Conservation (phyloP, 2,113 vertebrate species). For the Emydura subglobosa region DNA sequence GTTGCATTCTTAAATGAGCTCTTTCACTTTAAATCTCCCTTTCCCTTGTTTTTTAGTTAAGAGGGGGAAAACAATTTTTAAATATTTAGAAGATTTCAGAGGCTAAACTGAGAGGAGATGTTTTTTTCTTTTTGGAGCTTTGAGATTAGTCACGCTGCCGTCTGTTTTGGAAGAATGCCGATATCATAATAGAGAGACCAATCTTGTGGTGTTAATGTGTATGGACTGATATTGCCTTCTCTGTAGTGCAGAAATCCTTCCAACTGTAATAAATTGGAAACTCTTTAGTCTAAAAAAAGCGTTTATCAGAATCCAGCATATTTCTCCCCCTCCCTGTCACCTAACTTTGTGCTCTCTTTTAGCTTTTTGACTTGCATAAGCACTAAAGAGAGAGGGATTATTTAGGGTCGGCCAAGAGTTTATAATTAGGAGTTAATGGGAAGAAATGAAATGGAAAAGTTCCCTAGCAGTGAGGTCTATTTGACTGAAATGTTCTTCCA, state of each 20-base stretch:
- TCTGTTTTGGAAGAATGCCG: constrained; percentile 57
- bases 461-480: not conserved
- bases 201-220: constrained; percentile 62
- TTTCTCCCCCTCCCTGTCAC: constrained; percentile 28
- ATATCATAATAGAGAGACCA: constrained; percentile 54
- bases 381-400: constrained; percentile 31
- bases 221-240: constrained; percentile 27
- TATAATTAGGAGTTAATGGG: not conserved
- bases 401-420: constrained; percentile 20
- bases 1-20: constrained; percentile 61
- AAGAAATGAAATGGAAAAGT: constrained; percentile 15
- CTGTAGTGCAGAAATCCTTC: constrained; percentile 51
- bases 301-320: constrained; percentile 66
- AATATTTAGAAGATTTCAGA: constrained; percentile 53
- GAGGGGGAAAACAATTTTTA: not conserved
- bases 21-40: constrained; percentile 56
- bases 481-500: not conserved
- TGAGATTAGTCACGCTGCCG: constrained; percentile 69
- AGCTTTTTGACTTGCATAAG: constrained; percentile 28
- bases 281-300: constrained; percentile 48
- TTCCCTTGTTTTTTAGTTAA: not conserved
- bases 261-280: constrained; percentile 61
- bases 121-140: constrained; percentile 50
- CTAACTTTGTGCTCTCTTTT: constrained; percentile 21
- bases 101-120: constrained; percentile 15